phyloP scores from a whole-genome alignment of 2,797 vertebrate genomes.

The Mormyrus hasselquistii region DNA sequence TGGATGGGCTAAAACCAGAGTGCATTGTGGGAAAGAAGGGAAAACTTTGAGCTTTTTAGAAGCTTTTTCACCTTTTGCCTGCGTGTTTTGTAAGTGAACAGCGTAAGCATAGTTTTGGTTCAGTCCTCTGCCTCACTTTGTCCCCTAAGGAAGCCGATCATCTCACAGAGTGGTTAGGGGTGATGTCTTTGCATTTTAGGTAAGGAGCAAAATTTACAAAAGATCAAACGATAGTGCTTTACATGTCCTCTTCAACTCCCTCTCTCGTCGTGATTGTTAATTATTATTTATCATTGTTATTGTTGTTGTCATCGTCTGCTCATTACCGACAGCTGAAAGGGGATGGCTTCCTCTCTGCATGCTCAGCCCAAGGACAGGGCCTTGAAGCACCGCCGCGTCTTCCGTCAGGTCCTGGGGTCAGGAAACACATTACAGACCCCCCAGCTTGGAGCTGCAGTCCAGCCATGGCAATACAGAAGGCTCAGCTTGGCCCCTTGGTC shows the following conservation, averaged over 20 bases:
- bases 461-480: not conserved
- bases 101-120: not conserved
- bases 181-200: not conserved
- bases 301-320: not conserved
- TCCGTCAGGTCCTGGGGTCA: constrained; percentile 64
- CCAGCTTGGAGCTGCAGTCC: not conserved
- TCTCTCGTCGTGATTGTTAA: not conserved
- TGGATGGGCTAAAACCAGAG: not conserved
- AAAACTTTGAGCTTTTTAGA: not conserved
- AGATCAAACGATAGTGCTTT: not conserved
- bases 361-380: constrained; percentile 61
- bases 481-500: not conserved
- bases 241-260: not conserved
- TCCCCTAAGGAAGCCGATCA: not conserved
- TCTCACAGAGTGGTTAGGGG: not conserved
- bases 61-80: not conserved
- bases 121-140: not conserved
- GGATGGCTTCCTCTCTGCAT: constrained; percentile 43
- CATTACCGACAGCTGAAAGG: constrained; percentile 39
- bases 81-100: not conserved
- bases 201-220: not conserved
- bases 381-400: constrained; percentile 62
- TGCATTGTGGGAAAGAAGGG: not conserved
- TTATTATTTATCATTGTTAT: constrained; percentile 7
- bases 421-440: constrained; percentile 62